Evolutionary conservation across 2,888 invertebrate genomes (phyloP).

Genomic region (Spatulosminthurus flaviceps): DNA sequence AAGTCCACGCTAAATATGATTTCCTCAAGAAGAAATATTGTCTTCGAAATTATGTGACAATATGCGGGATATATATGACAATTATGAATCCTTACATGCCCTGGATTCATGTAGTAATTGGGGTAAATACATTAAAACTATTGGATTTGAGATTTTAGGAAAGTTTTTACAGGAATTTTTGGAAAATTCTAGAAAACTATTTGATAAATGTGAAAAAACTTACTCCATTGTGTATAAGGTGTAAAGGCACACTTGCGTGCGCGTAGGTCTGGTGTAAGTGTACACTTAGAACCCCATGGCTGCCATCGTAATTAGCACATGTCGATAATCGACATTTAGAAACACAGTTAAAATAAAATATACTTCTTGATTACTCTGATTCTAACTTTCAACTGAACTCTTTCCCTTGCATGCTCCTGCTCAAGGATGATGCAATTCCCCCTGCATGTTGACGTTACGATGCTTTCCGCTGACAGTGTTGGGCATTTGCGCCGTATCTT

Average conservation of each 20-base stretch:
- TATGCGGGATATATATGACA: too few relatives aligned
- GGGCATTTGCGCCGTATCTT: too few relatives aligned
- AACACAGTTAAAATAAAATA: background rate
- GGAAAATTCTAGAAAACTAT: too few relatives aligned
- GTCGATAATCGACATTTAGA: conserved; percentile 39
- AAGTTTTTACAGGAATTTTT: too few relatives aligned
- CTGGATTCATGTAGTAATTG: too few relatives aligned
- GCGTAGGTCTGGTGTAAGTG: conserved; percentile 75
- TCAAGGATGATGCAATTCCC: conserved; percentile 13
- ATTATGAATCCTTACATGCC: too few relatives aligned
- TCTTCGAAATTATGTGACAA: too few relatives aligned
- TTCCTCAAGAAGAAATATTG: too few relatives aligned
- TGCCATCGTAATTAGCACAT: conserved; percentile 37
- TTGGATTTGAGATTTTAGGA: too few relatives aligned
- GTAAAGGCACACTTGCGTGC: conserved; percentile 65
- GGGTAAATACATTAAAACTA: too few relatives aligned
- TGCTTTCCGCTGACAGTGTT: too few relatives aligned
- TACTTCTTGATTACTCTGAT: conserved; percentile 17
- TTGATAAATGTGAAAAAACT: conserved; percentile 36
- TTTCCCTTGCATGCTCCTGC: background rate
- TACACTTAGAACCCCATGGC: conserved; percentile 78
- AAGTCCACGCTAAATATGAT: too few relatives aligned
- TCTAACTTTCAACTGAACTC: background rate
- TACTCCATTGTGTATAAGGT: conserved; percentile 60
- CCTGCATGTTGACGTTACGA: background rate